Conservation (phyloP, 2,797 vertebrate genomes). For the Hydrocynus forskahlii region DNA sequence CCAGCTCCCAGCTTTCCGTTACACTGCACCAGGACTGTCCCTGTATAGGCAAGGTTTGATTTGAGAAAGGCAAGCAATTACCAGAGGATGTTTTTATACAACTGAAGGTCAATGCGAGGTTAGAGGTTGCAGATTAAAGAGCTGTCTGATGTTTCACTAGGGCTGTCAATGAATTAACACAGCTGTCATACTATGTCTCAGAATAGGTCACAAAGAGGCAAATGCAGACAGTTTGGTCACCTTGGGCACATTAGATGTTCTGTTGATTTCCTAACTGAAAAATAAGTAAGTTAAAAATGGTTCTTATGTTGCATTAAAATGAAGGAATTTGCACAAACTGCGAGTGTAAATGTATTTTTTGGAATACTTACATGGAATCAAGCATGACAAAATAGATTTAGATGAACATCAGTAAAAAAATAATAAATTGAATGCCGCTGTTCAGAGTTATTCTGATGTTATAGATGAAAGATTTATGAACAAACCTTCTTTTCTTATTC, state of each 20-base stretch:
- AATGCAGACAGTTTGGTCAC: background rate
- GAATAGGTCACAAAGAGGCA: background rate
- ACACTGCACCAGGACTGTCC: conserved; percentile 9
- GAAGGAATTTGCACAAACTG: no score
- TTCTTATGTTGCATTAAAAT: no score
- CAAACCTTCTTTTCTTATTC: background rate
- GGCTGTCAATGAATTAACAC: conserved; percentile 11
- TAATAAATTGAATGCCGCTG: no score
- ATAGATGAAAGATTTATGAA: no score
- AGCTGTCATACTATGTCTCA: conserved; percentile 20
- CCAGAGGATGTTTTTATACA: conserved; percentile 28
- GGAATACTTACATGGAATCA: no score
- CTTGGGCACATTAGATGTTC: no score
- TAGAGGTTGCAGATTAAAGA: conserved; percentile 37
- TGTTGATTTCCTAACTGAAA: no score
- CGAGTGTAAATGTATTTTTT: no score
- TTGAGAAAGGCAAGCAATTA: conserved; percentile 43
- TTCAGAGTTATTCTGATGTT: no score
- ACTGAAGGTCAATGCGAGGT: conserved; percentile 15
- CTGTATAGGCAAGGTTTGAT: conserved; percentile 24
- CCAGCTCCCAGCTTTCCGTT: conserved; percentile 56
- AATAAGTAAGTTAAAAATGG: no score
- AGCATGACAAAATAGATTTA: no score
- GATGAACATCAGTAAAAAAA: no score
- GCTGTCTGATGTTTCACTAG: background rate